Conservation (phyloP, 2,113 vertebrate species). For the Hypomesus transpacificus region DNA sequence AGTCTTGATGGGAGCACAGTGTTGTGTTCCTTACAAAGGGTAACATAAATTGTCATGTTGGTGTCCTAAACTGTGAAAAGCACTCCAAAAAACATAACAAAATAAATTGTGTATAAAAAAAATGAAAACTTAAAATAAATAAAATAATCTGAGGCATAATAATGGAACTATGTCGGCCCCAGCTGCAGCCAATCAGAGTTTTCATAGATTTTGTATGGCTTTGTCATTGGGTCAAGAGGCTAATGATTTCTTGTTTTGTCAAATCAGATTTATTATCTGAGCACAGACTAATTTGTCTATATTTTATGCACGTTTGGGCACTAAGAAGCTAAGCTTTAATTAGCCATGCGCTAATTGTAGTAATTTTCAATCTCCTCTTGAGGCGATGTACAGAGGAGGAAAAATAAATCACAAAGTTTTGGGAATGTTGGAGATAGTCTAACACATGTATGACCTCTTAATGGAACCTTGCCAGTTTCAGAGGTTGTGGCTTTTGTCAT, state of each 20-base stretch:
- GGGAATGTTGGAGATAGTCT: slow-evolving; percentile 17
- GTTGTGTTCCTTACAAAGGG: not conserved
- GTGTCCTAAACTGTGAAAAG: not conserved
- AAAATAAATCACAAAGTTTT: slow-evolving; percentile 49
- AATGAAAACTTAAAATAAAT: not conserved
- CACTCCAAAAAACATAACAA: not conserved
- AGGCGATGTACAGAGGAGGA: slow-evolving; percentile 48
- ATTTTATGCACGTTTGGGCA: slow-evolving; percentile 59
- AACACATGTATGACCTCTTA: not conserved
- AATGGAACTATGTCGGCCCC: not conserved
- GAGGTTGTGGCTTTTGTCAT: too few species aligned
- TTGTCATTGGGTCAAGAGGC: slow-evolving; percentile 44
- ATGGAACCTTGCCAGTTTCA: too few species aligned
- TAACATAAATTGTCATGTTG: not conserved
- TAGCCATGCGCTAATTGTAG: slow-evolving; percentile 65
- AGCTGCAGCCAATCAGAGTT: slow-evolving; percentile 46
- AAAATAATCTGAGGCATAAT: not conserved
- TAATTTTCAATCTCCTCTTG: slow-evolving; percentile 64
- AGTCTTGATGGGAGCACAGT: not conserved
- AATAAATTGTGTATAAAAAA: too few species aligned
- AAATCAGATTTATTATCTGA: slow-evolving; percentile 70
- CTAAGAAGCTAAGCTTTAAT: slow-evolving; percentile 60
- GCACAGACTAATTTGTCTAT: slow-evolving; percentile 64
- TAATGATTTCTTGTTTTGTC: slow-evolving; percentile 66
- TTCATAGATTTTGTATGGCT: slow-evolving; percentile 24